phyloP scores from a whole-genome alignment of 1,140 invertebrate genomes.

The Epicauta chinensis region DNA sequence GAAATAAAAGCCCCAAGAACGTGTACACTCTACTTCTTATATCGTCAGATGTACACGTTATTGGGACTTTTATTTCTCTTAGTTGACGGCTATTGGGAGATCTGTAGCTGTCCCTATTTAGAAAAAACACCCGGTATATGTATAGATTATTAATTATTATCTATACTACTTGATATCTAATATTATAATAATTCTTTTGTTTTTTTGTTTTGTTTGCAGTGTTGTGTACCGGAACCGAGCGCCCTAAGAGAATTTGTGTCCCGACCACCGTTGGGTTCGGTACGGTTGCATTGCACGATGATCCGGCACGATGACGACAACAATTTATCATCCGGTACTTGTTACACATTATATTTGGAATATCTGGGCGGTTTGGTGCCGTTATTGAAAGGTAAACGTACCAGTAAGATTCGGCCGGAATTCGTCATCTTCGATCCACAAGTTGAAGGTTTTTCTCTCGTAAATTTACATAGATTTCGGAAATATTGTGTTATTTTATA shows the following conservation, averaged over 20 bases:
- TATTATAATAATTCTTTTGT: neutral
- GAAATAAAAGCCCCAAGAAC: too few species aligned
- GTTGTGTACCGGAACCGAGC: conserved; percentile 84
- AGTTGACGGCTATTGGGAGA: too few species aligned
- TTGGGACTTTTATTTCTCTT: too few species aligned
- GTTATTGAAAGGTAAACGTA: conserved; percentile 89
- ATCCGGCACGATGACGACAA: conserved; percentile 83
- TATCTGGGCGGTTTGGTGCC: conserved; percentile 95
- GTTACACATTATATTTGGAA: conserved; percentile 94
- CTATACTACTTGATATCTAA: too few species aligned
- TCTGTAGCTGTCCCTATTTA: too few species aligned
- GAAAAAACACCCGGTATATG: too few species aligned
- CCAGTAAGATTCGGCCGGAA: conserved; percentile 94
- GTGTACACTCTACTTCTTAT: too few species aligned
- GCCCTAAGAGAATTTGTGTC: conserved; percentile 90
- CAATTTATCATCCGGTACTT: conserved; percentile 59
- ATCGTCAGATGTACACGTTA: too few species aligned
- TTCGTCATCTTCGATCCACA: conserved; percentile 98
- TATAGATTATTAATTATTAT: too few species aligned
- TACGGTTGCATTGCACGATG: conserved; percentile 92
- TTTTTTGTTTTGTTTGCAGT: conserved; percentile 53
- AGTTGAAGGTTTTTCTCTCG: conserved; percentile 55
- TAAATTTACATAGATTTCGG: conserved; percentile 23
- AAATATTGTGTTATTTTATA: neutral
- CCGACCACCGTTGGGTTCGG: conserved; percentile 74